Evolutionary conservation across 2,888 invertebrate species (phyloP), one percentile per base, ranked within the genome.

Genomic region (Clivina fossor): DNA sequence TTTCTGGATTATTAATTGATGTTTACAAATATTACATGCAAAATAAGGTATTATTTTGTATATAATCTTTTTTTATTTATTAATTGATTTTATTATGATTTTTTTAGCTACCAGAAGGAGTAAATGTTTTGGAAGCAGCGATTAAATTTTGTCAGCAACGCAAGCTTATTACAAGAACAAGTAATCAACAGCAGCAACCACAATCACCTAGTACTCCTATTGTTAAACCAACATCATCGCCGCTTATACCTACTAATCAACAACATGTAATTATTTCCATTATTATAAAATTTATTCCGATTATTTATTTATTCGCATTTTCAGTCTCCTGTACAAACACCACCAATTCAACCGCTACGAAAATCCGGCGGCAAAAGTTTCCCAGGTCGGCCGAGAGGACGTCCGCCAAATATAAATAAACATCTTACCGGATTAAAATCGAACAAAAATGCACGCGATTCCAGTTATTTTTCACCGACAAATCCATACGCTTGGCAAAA

Each of bases 121-220:
- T 74, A 55, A 85, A 84, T 66, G 71, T 82, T 7, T 73, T 85
- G 3, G 88, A 88, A 63, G 71, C 83, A 28, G 87, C 86, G 41
- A 76, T 84, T 61, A 88, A 85, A 68, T 84, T 84, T 64, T 87
- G 88, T 65, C 81, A 84, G 60, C 82, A 82, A 63, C 76, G 83
- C 60, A 78, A 80, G 53, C 74, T 79, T 16, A 73, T 77, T 0
- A 76, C 82, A 57, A 85, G 82, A 68, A 78, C 81, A n/a, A n/a
- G n/a, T n/a, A n/a, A n/a, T n/a, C n/a, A n/a, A n/a, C n/a, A n/a
- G 3, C 77, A 57, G 53, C 58, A 11, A 59, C 32, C 26, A 8
- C 44, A n/a, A n/a, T n/a, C 53, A n/a, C 26, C 37, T 26, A 49
- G 19, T 18, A 40, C 4, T 18, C 62, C 40, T 50, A 43, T 48